phyloP scores from a whole-genome alignment of 92 coral and sea anemone genomes.

The Montipora capitata region DNA sequence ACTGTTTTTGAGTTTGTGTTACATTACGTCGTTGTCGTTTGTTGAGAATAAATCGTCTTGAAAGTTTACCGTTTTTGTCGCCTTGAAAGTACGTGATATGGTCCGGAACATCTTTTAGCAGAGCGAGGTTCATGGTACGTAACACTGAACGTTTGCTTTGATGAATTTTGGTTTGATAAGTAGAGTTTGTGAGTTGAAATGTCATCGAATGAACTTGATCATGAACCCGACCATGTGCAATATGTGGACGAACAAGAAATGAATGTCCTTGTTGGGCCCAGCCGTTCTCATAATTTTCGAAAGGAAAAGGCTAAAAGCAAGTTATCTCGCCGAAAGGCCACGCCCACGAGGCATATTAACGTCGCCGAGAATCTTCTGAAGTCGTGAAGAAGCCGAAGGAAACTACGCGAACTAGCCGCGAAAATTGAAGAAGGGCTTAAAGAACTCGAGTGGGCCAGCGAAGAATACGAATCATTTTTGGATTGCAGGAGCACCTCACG shows the following conservation, averaged over 20 bases:
- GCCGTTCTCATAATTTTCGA: constrained; percentile 9
- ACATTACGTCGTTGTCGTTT: too few relatives aligned
- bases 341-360: constrained; percentile 29
- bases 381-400: constrained; percentile 32
- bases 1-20: too few relatives aligned
- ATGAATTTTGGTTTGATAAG: neutral
- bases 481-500: constrained; percentile 16
- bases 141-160: neutral
- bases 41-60: too few relatives aligned
- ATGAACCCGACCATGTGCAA: neutral
- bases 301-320: constrained; percentile 42
- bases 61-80: constrained; percentile 3
- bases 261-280: constrained; percentile 10
- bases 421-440: constrained; percentile 44
- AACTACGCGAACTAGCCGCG: constrained; percentile 7
- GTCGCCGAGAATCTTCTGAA: constrained; percentile 5
- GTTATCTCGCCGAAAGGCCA: constrained; percentile 12
- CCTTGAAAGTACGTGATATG: neutral
- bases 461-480: constrained; percentile 33
- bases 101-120: neutral
- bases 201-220: neutral
- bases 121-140: neutral
- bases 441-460: constrained; percentile 37
- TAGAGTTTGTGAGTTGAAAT: neutral
- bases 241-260: neutral